Base-by-base conservation (phyloP, 2,113 vertebrate species). In the Silurus meridionalis region DNA sequence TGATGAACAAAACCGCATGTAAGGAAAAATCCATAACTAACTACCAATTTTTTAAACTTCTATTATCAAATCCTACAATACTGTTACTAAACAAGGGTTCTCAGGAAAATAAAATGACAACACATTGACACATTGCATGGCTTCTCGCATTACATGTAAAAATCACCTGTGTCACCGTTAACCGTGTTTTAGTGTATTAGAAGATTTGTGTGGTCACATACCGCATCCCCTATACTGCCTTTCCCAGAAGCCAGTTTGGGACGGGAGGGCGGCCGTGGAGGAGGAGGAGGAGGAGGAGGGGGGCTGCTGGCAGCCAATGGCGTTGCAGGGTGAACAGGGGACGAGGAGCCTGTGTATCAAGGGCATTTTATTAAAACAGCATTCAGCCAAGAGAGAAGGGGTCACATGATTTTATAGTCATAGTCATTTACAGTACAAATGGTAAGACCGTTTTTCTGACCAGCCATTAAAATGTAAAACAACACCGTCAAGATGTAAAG, bases 211-310 rank as follows among this genome's bases (percentile, higher is more conserved):
- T 0, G 2, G 3, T 10, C 37, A 96, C 96, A 14, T 96, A 98
- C 97, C 94, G 92, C 91, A 0, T 99, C 97, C 60, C 95, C 93
- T 3, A 96, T 92, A 14, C 92, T 88, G 72, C 97, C 97, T 80
- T 98, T 99, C 88, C 97, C 97, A 0, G 97, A 96, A 88, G 97
- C 97, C 83, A 97, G 94, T 94, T 97, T 98, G 87, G 98, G 97
- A 88, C 98, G 92, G 53, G 97, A 98, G 0, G 97, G 95, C 25
- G 97, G 97, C 0, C 97, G 94, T 23, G 97, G 97, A n/a, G 98
- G 97, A 0, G 96, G 97, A 0, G 97, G 97, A 0, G 97, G 97
- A 0, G 97, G 98, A 0, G 97, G 97, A 0, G 96, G 95, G 3
- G 97, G 94, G 72, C 93, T 92, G 81, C 94, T 92, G 63, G 92